Percentiles rank a stretch among this genome's conserved stretches.
These are phyloP conservation scores for Melanogrammus aeglefinus DNA, from an alignment of 2,797 vertebrate species.

Conservation along the genomic window DNA sequence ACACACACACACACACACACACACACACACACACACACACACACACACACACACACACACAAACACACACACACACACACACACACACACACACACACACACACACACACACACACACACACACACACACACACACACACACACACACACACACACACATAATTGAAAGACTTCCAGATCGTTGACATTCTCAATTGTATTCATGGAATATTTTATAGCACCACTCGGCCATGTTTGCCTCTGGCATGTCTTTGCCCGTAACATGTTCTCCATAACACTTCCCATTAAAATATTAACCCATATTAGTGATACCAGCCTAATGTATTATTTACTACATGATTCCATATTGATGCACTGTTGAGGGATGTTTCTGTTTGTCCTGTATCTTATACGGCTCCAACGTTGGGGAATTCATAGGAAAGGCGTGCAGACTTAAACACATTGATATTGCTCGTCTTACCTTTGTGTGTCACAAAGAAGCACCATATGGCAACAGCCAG, in stretches of 20 bases:
- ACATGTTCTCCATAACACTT: no score
- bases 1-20: not conserved
- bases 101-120: not conserved
- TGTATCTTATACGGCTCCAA: not conserved
- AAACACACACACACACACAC: constrained; percentile 11
- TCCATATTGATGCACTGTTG: no score
- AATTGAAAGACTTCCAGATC: not conserved
- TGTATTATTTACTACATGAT: no score
- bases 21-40: not conserved
- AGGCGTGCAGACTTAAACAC: not conserved
- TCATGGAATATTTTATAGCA: not conserved
- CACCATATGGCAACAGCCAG: not conserved
- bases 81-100: not conserved
- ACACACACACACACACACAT: not conserved
- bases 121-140: not conserved
- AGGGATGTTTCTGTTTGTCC: no score
- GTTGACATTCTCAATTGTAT: not conserved
- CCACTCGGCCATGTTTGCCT: no score
- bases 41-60: not conserved
- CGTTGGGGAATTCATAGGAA: not conserved
- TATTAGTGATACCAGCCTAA: not conserved
- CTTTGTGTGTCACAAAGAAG: not conserved
- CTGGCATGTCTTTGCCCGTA: no score
- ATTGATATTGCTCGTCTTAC: not conserved
- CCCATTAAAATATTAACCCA: not conserved